These are phyloP conservation scores for Cotesia vestalis DNA, from an alignment of 1,140 invertebrate species.

Conservation along the genomic window DNA sequence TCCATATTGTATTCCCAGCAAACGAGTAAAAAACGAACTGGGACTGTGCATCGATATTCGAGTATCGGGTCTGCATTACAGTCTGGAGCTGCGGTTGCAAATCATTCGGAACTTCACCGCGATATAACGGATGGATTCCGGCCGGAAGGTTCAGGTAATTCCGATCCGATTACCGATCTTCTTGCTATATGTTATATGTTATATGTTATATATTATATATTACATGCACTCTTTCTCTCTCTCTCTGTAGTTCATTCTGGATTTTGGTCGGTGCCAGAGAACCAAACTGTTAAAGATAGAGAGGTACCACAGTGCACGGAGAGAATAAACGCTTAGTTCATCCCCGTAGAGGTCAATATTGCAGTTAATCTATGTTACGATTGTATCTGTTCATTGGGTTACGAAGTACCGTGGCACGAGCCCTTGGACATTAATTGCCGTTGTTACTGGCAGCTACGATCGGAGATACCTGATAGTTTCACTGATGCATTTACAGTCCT, in stretches of 20 bases:
- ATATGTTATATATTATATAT: background rate
- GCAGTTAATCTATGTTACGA: constrained; percentile 64
- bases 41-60: constrained; percentile 18
- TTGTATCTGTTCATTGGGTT: constrained; percentile 64
- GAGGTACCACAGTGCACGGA: no score
- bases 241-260: background rate
- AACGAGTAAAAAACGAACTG: constrained; percentile 13
- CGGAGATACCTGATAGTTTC: constrained; percentile 59
- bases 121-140: constrained; percentile 32
- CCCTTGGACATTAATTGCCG: constrained; percentile 64
- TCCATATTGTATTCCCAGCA: no score
- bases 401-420: constrained; percentile 58
- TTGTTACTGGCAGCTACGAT: constrained; percentile 63
- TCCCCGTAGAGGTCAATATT: constrained; percentile 60
- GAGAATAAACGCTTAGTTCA: constrained; percentile 18
- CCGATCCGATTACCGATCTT: constrained; percentile 29
- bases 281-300: no score
- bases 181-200: background rate
- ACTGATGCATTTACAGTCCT: constrained; percentile 49
- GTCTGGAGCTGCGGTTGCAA: constrained; percentile 24
- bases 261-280: constrained; percentile 15
- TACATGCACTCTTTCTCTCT: background rate
- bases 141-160: constrained; percentile 37
- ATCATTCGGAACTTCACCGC: constrained; percentile 21
- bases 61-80: background rate